A percentile compares a stretch with the other conserved stretches of the same genome.
Evolutionary conservation across 2,888 invertebrate genomes (phyloP).

Genomic region (Andrena marginata): DNA sequence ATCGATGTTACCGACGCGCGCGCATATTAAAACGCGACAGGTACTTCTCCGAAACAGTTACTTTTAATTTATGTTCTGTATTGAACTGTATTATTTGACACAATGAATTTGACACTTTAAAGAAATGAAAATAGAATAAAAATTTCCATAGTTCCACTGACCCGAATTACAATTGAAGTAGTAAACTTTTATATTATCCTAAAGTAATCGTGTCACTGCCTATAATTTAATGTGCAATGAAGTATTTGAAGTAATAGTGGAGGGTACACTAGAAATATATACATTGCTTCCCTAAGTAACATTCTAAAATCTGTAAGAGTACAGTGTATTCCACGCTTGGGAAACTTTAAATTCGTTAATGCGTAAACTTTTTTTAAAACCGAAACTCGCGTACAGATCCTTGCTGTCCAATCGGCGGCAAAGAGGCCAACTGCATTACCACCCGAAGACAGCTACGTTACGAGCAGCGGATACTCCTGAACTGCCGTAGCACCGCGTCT

Average conservation of each 20-base stretch:
- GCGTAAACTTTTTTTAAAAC: not conserved
- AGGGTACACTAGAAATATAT: too few relatives aligned
- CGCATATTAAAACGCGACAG: not conserved
- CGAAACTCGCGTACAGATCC: not conserved
- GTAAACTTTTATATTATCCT: too few relatives aligned
- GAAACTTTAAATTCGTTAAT: not conserved
- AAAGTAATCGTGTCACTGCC: too few relatives aligned
- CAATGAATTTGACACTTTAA: too few relatives aligned
- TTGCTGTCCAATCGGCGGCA: conserved; percentile 65
- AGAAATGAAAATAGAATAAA: too few relatives aligned
- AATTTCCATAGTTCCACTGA: too few relatives aligned
- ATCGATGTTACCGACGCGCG: not conserved
- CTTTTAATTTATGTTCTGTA: not conserved
- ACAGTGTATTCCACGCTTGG: not conserved
- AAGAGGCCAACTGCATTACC: conserved; percentile 78
- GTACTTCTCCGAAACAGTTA: not conserved
- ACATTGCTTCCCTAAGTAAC: too few relatives aligned
- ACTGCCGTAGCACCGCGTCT: conserved; percentile 43
- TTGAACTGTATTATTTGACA: too few relatives aligned
- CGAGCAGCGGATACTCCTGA: conserved; percentile 71
- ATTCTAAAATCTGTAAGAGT: too few relatives aligned
- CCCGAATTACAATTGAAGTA: too few relatives aligned
- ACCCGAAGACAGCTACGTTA: conserved; percentile 73
- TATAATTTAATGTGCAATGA: too few relatives aligned
- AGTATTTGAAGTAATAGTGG: too few relatives aligned